A percentile compares a stretch with the other conserved stretches of the same genome.
phyloP scores from a whole-genome alignment of 2,113 vertebrate species.

The Apodemus sylvaticus region DNA sequence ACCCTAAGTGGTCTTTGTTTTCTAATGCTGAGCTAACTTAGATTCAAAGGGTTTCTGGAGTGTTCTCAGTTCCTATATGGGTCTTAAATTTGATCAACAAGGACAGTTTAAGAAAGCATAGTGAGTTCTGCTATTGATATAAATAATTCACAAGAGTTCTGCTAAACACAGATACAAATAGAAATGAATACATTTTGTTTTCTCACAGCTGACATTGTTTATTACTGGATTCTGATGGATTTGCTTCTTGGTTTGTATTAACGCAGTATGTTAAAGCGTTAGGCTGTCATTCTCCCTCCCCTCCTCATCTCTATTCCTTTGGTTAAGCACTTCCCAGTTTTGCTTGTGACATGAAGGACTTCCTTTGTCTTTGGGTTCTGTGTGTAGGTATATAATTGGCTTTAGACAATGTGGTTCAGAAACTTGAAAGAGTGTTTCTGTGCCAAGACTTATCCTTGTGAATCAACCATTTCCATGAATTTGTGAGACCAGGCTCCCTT shows the following conservation, averaged over 20 bases:
- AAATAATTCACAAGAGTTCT: not conserved
- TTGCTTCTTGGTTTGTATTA: not conserved
- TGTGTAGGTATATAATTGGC: not conserved
- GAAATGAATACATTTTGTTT: not conserved
- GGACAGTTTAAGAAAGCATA: conserved; percentile 36
- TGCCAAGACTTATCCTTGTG: not conserved
- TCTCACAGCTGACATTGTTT: not conserved
- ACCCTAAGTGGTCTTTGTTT: not conserved
- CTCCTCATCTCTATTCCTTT: not conserved
- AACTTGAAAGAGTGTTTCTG: not conserved
- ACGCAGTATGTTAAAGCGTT: not conserved
- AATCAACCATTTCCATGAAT: not conserved
- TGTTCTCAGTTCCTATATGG: not conserved
- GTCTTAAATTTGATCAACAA: conserved; percentile 49
- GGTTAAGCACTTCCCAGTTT: not conserved
- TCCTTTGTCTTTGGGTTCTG: not conserved
- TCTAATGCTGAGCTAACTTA: conserved; percentile 8
- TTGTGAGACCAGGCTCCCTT: not conserved
- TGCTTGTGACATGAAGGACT: not conserved
- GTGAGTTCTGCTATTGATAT: not conserved
- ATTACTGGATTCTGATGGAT: not conserved
- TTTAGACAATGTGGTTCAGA: not conserved
- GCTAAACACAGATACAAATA: not conserved
- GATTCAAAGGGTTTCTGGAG: not conserved
- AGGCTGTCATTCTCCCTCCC: not conserved